Percentiles rank a stretch among this genome's conserved stretches.
phyloP scores from a whole-genome alignment of 2,888 invertebrate species.

The Cotesia congregata region DNA sequence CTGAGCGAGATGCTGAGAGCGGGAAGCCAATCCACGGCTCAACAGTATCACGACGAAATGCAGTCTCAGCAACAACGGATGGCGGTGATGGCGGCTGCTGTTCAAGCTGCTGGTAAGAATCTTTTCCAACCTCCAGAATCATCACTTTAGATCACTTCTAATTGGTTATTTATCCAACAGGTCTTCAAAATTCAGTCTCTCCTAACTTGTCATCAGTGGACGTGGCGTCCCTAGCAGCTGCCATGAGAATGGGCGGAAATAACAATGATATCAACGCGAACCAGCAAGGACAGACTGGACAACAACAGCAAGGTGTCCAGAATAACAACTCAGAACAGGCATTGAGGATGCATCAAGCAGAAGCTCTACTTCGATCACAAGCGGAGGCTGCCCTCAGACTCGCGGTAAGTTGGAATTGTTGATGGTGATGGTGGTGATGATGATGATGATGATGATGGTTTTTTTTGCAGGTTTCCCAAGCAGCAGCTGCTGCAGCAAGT shows the following conservation, averaged over 20 bases:
- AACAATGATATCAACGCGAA: not conserved
- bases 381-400: constrained; percentile 87
- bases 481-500: constrained; percentile 65
- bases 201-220: constrained; percentile 69
- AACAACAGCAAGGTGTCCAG: constrained; percentile 66
- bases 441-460: not conserved
- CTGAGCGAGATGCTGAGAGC: constrained; percentile 68
- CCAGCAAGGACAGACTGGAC: constrained; percentile 66
- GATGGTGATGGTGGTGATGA: not conserved
- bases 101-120: constrained; percentile 64
- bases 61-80: constrained; percentile 75
- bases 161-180: constrained; percentile 47
- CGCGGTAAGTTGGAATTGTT: constrained; percentile 73
- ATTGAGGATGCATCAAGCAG: constrained; percentile 81
- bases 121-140: not conserved
- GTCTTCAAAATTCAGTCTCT: constrained; percentile 68
- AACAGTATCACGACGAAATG: constrained; percentile 73
- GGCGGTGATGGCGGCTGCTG: constrained; percentile 69
- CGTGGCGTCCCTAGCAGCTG: constrained; percentile 67
- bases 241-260: constrained; percentile 68
- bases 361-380: constrained; percentile 85
- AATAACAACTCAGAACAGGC: constrained; percentile 71
- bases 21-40: constrained; percentile 66
- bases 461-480: constrained; percentile 63
- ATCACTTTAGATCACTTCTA: not conserved